phyloP scores from a whole-genome alignment of 2,797 vertebrate genomes.

The Danio albolineatus region DNA sequence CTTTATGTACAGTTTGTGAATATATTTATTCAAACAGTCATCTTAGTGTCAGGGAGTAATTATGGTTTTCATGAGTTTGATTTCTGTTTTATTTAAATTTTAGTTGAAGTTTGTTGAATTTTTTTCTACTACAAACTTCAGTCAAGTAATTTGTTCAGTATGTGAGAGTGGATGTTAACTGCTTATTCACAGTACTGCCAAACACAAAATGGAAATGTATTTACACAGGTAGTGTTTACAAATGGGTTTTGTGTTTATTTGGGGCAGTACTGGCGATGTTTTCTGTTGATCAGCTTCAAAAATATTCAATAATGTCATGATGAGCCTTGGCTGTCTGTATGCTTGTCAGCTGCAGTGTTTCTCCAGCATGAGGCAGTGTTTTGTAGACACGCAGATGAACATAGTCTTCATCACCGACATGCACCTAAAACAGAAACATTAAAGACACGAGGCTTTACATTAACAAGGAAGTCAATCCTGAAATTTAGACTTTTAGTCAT shows the following conservation, averaged over 20 bases:
- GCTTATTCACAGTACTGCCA: background rate
- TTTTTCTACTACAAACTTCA: background rate
- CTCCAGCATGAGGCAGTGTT: constrained; percentile 67
- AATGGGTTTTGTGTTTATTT: background rate
- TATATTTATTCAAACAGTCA: no score
- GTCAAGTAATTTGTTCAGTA: background rate
- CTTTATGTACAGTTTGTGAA: no score
- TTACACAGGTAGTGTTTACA: background rate
- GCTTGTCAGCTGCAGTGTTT: constrained; percentile 60
- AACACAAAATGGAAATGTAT: background rate
- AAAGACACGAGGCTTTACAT: background rate
- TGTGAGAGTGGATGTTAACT: background rate
- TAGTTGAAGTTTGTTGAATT: no score
- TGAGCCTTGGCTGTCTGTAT: constrained; percentile 76
- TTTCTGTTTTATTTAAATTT: no score
- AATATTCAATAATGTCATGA: constrained; percentile 71
- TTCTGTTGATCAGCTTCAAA: constrained; percentile 51
- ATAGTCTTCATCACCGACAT: constrained; percentile 71
- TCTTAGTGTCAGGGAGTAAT: no score
- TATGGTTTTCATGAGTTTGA: no score
- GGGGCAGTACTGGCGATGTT: background rate
- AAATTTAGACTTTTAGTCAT: no score
- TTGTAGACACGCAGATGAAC: constrained; percentile 78
- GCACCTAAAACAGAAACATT: constrained; percentile 75
- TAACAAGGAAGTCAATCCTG: no score